phyloP scores from a whole-genome alignment of 1,140 invertebrate species.

The Lysiphlebus fabarum region DNA sequence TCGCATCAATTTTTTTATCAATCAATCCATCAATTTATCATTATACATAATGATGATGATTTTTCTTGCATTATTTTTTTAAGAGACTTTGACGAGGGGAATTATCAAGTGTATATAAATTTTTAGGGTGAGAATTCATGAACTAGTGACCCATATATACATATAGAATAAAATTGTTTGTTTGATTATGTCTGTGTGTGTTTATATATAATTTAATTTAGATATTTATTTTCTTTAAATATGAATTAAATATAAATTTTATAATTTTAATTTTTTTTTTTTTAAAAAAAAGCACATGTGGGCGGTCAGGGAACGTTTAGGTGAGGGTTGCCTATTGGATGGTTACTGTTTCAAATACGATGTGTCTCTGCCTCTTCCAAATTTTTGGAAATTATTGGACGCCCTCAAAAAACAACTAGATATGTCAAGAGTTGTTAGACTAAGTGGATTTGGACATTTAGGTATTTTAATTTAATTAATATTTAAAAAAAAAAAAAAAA shows the following conservation, averaged over 20 bases:
- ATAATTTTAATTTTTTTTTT: constrained; percentile 26
- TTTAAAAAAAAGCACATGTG: constrained; percentile 67
- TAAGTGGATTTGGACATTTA: constrained; percentile 89
- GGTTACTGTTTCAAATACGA: constrained; percentile 97
- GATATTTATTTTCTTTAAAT: not conserved
- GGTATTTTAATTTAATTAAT: constrained; percentile 59
- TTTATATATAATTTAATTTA: too few species aligned
- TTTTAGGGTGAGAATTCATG: not conserved
- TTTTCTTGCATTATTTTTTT: not conserved
- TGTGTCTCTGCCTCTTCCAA: constrained; percentile 79
- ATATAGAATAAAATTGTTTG: not conserved
- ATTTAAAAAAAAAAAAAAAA: constrained; percentile 7
- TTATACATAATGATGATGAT: not conserved
- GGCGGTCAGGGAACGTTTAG: constrained; percentile 81
- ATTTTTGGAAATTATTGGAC: constrained; percentile 82
- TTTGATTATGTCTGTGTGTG: too few species aligned
- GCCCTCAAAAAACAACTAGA: constrained; percentile 67
- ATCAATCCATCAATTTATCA: too few species aligned
- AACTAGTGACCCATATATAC: not conserved
- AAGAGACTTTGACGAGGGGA: not conserved
- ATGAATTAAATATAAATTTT: too few species aligned
- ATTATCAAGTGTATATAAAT: too few species aligned
- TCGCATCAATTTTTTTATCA: too few species aligned
- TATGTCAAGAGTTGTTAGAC: constrained; percentile 57
- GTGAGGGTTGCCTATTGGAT: constrained; percentile 73